Evolutionary conservation across 1,140 invertebrate genomes (phyloP).

Genomic region (Drosophila nannoptera): DNA sequence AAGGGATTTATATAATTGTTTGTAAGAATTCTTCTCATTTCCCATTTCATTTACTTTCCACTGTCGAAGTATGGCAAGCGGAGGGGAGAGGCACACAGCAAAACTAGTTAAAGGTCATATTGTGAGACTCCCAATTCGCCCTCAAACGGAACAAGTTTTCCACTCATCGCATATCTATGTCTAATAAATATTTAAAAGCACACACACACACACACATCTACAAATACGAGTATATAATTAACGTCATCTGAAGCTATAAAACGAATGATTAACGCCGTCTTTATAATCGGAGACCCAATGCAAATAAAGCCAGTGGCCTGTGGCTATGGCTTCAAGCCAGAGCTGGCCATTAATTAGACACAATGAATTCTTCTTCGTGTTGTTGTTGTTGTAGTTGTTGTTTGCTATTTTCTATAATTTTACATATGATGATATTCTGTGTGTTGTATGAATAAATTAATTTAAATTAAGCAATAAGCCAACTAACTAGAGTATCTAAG

Average conservation of each 20-base stretch:
- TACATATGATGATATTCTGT: constrained; percentile 57
- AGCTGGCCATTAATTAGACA: constrained; percentile 44
- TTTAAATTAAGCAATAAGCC: constrained; percentile 75
- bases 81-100: not conserved
- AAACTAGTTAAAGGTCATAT: constrained; percentile 41
- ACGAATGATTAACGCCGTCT: constrained; percentile 63
- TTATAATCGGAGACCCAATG: constrained; percentile 45
- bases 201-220: not conserved
- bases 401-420: constrained; percentile 64
- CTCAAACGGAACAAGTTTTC: constrained; percentile 52
- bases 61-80: not conserved
- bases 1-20: too few species aligned
- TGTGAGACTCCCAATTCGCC: not conserved
- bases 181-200: constrained; percentile 64
- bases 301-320: constrained; percentile 36
- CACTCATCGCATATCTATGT: constrained; percentile 22
- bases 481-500: constrained; percentile 72
- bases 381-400: constrained; percentile 32
- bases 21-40: too few species aligned
- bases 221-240: constrained; percentile 57
- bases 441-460: constrained; percentile 69
- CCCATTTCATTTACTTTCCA: too few species aligned
- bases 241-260: constrained; percentile 54
- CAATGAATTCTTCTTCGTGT: constrained; percentile 21
- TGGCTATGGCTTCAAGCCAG: constrained; percentile 7